Base-by-base conservation (phyloP, 2,888 invertebrate species). In the Macaria liturata region DNA sequence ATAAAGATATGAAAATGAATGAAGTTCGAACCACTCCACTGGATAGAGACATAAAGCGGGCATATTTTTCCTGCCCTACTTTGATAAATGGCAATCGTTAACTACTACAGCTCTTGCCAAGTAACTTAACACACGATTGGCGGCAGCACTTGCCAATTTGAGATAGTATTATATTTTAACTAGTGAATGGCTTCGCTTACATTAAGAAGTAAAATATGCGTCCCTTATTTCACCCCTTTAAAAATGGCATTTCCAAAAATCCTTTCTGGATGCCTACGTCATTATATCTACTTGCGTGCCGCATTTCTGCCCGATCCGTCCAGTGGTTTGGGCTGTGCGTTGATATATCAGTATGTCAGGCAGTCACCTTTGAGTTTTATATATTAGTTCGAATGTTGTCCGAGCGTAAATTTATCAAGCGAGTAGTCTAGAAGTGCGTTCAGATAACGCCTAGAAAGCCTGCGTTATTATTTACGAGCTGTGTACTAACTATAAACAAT, bases 11-110 rank as follows among this genome's bases (percentile, higher is more conserved):
- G 51, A 39, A 51, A 45, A 51, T 37, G 34, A 44, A 51, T 34
- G 20, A 50, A 30, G 42, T 30, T 45, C 7, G 44, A 37, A n/a
- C 8, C 9, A 42, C 9, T 42, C 48, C 47, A 48, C 57, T 32
- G 54, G 65, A 54, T 65, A 58, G 50, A 56, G 56, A 44, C 56
- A 59, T 61, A 62, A 53, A 61, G 49, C 44, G 44, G 51, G 53
- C 62, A 74, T 72, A 78, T 75, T 74, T 80, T 75, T 75, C 68
- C 74, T 75, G 80, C 61, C 78, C 80, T 68, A 76, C 79, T 82
- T 68, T 77, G 71, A 73, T 80, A 76, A 61, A 65, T 45, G 44
- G 57, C 62, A 65, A 47, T 67, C 67, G 66, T 75, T 71, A 75
- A 62, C 56, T 9, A 42, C 8, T 20, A 20, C 20, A 20, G 20